A percentile compares a stretch with the other conserved stretches of the same genome.
phyloP scores from a whole-genome alignment of 1,140 invertebrate genomes.

The Sitodiplosis mosellana region DNA sequence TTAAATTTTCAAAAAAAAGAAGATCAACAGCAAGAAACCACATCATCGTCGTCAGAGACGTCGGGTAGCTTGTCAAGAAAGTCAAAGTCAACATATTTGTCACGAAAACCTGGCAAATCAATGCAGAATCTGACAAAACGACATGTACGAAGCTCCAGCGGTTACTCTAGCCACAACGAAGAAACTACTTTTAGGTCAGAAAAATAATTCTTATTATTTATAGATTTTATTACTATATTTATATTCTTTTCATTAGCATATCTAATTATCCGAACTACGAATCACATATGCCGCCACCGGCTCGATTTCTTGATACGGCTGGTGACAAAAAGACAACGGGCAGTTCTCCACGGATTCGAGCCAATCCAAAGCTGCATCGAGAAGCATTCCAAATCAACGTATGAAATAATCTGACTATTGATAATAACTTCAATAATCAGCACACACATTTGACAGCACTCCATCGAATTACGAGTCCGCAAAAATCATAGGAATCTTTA shows the following conservation, averaged over 20 bases:
- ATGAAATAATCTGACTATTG: too few species aligned
- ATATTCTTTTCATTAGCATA: constrained; percentile 31
- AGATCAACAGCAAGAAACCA: constrained; percentile 42
- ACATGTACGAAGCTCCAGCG: constrained; percentile 50
- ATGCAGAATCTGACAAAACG: constrained; percentile 32
- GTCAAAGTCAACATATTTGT: constrained; percentile 37
- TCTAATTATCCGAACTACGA: constrained; percentile 49
- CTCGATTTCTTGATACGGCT: constrained; percentile 42
- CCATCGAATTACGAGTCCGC: too few species aligned
- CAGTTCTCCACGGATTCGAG: constrained; percentile 24
- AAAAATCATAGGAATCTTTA: too few species aligned
- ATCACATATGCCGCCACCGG: constrained; percentile 47
- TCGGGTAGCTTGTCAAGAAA: constrained; percentile 44
- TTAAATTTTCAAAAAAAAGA: constrained; percentile 6
- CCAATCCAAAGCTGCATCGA: constrained; percentile 34
- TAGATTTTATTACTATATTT: background rate
- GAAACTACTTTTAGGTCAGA: constrained; percentile 59
- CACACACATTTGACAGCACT: too few species aligned
- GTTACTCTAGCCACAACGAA: constrained; percentile 59
- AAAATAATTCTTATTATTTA: background rate
- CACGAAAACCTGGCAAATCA: constrained; percentile 37
- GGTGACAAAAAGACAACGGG: constrained; percentile 26
- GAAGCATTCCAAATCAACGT: constrained; percentile 53
- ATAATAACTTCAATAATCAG: too few species aligned
- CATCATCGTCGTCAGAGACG: constrained; percentile 47